A percentile compares a stretch with the other conserved stretches of the same genome.
These are phyloP conservation scores for Delphinapterus leucas DNA, from an alignment of 2,113 vertebrate genomes.

Conservation along the genomic window DNA sequence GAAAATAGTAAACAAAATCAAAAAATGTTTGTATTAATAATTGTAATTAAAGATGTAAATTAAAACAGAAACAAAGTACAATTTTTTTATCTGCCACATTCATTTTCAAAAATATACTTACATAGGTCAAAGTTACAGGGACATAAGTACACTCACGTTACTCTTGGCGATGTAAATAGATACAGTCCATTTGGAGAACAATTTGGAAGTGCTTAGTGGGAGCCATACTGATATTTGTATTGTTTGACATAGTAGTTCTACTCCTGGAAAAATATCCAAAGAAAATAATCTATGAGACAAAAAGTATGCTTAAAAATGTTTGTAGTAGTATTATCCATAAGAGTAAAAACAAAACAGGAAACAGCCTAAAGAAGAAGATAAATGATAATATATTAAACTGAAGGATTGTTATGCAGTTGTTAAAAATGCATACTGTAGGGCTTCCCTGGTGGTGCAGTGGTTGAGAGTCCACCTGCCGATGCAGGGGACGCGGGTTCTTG, in stretches of 20 bases:
- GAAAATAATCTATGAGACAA: not conserved
- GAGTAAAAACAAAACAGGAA: not conserved
- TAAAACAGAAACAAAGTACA: not conserved
- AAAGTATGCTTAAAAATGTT: not conserved
- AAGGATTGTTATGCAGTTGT: not conserved
- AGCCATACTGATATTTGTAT: not conserved
- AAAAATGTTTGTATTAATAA: not conserved
- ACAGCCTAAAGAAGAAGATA: not conserved
- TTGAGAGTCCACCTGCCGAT: too few relatives aligned
- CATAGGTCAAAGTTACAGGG: not conserved
- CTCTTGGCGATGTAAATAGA: not conserved
- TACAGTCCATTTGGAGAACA: not conserved
- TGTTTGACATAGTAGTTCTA: not conserved
- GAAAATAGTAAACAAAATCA: not conserved
- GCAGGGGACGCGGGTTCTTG: too few relatives aligned
- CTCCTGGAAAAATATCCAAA: not conserved
- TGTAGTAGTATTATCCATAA: not conserved
- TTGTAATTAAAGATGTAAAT: not conserved
- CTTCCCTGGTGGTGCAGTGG: too few relatives aligned
- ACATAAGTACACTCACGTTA: not conserved
- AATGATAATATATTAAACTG: not conserved
- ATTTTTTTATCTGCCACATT: not conserved
- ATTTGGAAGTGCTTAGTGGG: not conserved
- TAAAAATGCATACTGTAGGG: not conserved
- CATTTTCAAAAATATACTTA: not conserved